A percentile compares a stretch with the other conserved stretches of the same genome.
These are phyloP conservation scores for Acyrthosiphon pisum DNA, from an alignment of 1,140 invertebrate species.

Conservation along the genomic window DNA sequence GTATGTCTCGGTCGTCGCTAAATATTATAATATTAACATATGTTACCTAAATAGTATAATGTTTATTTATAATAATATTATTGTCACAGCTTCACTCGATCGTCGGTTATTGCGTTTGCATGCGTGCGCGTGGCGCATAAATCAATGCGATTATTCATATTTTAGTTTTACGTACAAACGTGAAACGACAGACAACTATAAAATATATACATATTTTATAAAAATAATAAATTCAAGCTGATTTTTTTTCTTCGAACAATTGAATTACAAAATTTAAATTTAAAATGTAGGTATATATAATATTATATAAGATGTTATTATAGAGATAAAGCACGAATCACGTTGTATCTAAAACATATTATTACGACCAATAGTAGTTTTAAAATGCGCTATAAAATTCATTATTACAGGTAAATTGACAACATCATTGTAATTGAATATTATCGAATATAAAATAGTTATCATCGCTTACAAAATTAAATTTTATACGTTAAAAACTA, in stretches of 20 bases:
- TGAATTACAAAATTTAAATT: not conserved
- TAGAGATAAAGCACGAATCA: not conserved
- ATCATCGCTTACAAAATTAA: not conserved
- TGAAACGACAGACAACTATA: too few species aligned
- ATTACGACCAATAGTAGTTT: not conserved
- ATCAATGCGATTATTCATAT: too few species aligned
- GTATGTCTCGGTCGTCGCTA: too few species aligned
- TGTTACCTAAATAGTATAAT: too few species aligned
- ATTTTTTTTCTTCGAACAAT: not conserved
- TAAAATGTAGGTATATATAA: not conserved
- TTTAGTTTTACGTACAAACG: too few species aligned
- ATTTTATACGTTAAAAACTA: not conserved
- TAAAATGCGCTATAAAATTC: not conserved
- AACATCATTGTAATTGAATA: not conserved
- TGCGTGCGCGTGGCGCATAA: too few species aligned
- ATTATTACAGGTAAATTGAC: not conserved
- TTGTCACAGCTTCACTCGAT: not conserved
- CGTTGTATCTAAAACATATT: not conserved
- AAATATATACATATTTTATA: too few species aligned
- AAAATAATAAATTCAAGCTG: too few species aligned
- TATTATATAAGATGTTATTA: not conserved
- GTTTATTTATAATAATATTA: not conserved
- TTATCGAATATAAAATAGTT: not conserved
- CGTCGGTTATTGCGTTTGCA: not conserved
- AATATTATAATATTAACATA: too few species aligned